Conservation (phyloP, 1,140 invertebrate genomes). For the Venustaconcha ellipsiformis region DNA sequence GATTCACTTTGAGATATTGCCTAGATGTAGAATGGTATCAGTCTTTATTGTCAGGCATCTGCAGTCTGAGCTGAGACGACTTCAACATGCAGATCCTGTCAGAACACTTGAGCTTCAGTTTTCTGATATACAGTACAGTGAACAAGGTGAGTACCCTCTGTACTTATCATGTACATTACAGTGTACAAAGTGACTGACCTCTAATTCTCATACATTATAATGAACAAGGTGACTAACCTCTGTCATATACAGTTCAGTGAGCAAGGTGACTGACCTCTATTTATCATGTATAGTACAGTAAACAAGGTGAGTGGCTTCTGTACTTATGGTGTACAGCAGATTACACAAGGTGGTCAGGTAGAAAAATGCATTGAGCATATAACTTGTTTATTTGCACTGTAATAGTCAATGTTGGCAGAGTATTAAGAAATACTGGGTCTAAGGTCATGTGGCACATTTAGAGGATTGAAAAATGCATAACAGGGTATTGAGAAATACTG, state of each 20-base stretch:
- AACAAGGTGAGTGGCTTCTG: neutral
- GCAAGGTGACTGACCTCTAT: neutral
- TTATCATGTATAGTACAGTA: no score
- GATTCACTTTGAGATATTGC: no score
- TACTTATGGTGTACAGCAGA: no score
- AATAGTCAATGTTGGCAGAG: no score
- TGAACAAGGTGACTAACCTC: neutral
- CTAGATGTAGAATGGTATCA: no score
- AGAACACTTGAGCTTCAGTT: slow-evolving; percentile 45
- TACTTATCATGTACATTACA: neutral
- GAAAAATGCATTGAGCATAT: no score
- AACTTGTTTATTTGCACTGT: no score
- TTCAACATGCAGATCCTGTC: slow-evolving; percentile 45
- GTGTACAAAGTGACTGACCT: neutral
- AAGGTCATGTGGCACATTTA: no score
- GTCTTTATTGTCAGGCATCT: slow-evolving; percentile 39
- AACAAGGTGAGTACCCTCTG: slow-evolving; percentile 40
- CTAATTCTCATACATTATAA: neutral
- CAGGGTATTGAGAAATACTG: no score
- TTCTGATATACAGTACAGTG: slow-evolving; percentile 47
- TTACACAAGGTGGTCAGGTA: no score
- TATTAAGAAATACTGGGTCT: no score
- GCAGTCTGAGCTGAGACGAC: slow-evolving; percentile 40
- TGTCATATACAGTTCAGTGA: neutral
- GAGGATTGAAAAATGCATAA: no score